Evolutionary conservation across 2,888 invertebrate genomes (phyloP), one percentile per base, ranked within the genome.

Genomic region (Oligia fasciuncula): DNA sequence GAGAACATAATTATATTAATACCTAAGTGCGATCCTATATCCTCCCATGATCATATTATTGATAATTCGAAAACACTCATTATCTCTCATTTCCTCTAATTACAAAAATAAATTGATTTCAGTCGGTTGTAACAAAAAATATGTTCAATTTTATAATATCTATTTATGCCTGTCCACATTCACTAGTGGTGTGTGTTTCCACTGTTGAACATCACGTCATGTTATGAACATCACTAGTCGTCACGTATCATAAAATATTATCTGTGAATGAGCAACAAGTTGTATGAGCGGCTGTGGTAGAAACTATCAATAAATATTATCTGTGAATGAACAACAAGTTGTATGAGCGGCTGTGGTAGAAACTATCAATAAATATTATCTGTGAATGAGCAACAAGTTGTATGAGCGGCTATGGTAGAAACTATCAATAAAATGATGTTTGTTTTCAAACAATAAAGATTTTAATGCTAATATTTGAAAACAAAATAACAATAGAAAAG

Each of bases 21-120:
- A 49, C 49, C 13, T 13, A 74, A 72, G 62, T 78, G 57, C 17
- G 72, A 75, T 76, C 54, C 13, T 14, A 67, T 13, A 57, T 69
- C 46, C 76, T 72, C 66, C 2, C 19, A 62, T 46, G 76, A 75
- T 60, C 13, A 35, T 63, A 71, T 13, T 60, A 71, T 14, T 72
- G 68, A 75, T 65, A n/a, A 68, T 68, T 67, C 60, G n/a, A 79
- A 67, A 74, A 75, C 67, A 77, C 76, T 75, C 60, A 87, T 85
- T 84, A 85, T 77, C 57, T 71, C 84, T 85, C 75, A 90, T 90
- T 88, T 88, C 84, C 86, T 87, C 80, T 90, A 87, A 85, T 89
- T 87, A 88, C 78, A 80, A 80, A 81, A 71, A 76, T 80, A 90
- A 89, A 89, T 89, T 89, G 86, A 89, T 88, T 89, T 88, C 76